Evolutionary conservation across 2,888 invertebrate species (phyloP).

Genomic region (Meghimatium bilineatum): DNA sequence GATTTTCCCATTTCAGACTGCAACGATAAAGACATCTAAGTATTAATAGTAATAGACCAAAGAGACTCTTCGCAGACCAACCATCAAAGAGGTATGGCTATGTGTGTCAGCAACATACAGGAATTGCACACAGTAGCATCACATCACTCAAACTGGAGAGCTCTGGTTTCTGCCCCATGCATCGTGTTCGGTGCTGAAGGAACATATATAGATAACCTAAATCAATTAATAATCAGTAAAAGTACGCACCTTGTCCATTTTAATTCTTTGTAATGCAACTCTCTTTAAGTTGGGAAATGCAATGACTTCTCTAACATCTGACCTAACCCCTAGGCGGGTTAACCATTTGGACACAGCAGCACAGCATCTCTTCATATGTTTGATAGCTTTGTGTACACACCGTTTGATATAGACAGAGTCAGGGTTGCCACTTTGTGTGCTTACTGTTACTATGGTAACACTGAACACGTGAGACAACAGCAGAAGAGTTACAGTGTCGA

Average conservation of each 20-base stretch:
- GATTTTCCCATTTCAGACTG: too few species aligned
- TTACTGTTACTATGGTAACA: conserved; percentile 27
- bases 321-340: not conserved
- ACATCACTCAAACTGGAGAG: too few species aligned
- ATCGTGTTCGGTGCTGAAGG: too few species aligned
- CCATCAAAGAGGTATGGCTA: too few species aligned
- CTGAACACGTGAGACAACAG: conserved; percentile 30
- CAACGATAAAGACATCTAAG: too few species aligned
- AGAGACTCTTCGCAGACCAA: too few species aligned
- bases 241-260: conserved; percentile 27
- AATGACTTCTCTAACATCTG: conserved; percentile 21
- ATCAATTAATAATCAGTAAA: not conserved
- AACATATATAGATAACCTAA: too few species aligned
- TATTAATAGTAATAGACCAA: too few species aligned
- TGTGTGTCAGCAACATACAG: too few species aligned
- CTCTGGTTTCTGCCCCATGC: too few species aligned
- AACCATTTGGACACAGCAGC: conserved; percentile 5
- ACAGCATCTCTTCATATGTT: not conserved
- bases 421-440: conserved; percentile 27
- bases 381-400: conserved; percentile 12
- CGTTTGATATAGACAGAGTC: conserved; percentile 34
- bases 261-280: conserved; percentile 28
- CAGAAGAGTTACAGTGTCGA: conserved; percentile 32
- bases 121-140: too few species aligned
- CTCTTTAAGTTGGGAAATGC: conserved; percentile 41